Evolutionary conservation across 2,888 invertebrate genomes (phyloP).

Genomic region (Morpho achilles): DNA sequence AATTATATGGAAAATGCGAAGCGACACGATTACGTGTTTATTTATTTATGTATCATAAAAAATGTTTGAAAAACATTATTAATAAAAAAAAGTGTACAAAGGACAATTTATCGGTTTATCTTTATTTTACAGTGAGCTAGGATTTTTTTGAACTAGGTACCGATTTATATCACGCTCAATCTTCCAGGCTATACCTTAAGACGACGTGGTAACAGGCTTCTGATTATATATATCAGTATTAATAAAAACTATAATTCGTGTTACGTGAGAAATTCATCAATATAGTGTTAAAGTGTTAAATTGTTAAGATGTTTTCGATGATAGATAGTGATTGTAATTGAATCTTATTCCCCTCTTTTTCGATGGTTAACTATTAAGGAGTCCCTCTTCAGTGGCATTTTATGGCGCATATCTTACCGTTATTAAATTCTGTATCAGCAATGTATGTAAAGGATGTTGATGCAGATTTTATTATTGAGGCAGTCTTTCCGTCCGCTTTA

Average conservation of each 20-base stretch:
- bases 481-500: too few species aligned
- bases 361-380: conserved; percentile 51
- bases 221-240: conserved; percentile 57
- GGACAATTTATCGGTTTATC: too few species aligned
- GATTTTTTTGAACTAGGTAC: too few species aligned
- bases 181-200: conserved; percentile 24
- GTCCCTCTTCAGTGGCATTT: conserved; percentile 42
- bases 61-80: too few species aligned
- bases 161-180: background rate
- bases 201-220: conserved; percentile 12
- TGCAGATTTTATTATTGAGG: too few species aligned
- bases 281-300: conserved; percentile 42
- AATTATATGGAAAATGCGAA: too few species aligned
- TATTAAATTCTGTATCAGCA: background rate
- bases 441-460: too few species aligned
- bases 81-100: too few species aligned
- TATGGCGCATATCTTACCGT: conserved; percentile 6
- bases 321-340: conserved; percentile 50
- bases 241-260: conserved; percentile 48
- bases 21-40: too few species aligned
- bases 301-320: conserved; percentile 43
- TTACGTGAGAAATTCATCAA: conserved; percentile 34
- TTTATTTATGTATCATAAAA: too few species aligned
- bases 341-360: conserved; percentile 54
- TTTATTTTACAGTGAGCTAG: too few species aligned